Percentiles rank a stretch among this genome's conserved stretches.
These are phyloP conservation scores for Bungarus multicinctus DNA, from an alignment of 2,113 vertebrate species.

Conservation along the genomic window DNA sequence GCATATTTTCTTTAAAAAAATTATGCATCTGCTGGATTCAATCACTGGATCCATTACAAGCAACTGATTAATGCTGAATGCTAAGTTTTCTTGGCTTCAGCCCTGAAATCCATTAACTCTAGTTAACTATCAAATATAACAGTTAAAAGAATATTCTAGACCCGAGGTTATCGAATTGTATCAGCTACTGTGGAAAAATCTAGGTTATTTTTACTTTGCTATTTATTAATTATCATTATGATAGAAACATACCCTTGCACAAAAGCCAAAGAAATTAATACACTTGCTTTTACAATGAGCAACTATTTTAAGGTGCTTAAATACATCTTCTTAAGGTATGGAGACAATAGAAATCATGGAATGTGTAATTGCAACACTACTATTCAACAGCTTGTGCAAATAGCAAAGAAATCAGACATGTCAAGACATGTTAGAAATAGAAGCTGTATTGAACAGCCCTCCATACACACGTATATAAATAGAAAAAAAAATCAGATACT, in stretches of 20 bases:
- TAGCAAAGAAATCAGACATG: background rate
- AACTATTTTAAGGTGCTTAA: background rate
- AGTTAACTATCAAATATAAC: background rate
- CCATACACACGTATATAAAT: background rate
- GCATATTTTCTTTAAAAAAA: slow-evolving; percentile 30
- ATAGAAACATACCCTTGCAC: background rate
- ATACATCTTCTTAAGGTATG: background rate
- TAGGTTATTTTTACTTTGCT: background rate
- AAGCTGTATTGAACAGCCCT: background rate
- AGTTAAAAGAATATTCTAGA: slow-evolving; percentile 1
- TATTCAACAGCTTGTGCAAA: background rate
- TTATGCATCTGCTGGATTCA: slow-evolving; percentile 11
- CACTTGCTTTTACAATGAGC: background rate
- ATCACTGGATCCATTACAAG: slow-evolving; percentile 27
- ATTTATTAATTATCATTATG: background rate
- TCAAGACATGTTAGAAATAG: background rate
- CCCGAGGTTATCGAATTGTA: background rate
- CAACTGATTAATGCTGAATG: slow-evolving; percentile 13
- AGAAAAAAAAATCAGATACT: background rate
- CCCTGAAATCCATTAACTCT: background rate
- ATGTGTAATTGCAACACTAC: background rate
- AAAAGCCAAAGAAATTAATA: background rate
- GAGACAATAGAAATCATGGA: background rate
- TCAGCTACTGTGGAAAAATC: background rate
- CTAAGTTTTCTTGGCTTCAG: background rate